A percentile compares a stretch with the other conserved stretches of the same genome.
These are phyloP conservation scores for Zygaena filipendulae DNA, from an alignment of 2,888 invertebrate species.

Conservation along the genomic window DNA sequence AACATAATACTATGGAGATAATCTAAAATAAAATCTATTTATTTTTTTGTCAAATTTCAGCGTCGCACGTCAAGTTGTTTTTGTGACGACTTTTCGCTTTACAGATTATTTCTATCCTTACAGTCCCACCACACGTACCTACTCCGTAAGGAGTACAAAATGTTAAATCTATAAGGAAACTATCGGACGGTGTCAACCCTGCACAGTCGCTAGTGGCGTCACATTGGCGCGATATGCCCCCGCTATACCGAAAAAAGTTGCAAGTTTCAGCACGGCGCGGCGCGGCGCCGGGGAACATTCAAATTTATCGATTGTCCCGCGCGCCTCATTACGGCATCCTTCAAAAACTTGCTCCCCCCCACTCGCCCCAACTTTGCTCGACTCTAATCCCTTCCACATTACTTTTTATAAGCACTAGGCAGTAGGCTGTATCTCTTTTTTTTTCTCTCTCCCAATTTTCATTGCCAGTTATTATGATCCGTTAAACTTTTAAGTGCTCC, in stretches of 20 bases:
- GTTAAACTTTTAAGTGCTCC: constrained; percentile 66
- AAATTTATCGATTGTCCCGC: constrained; percentile 68
- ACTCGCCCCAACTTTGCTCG: constrained; percentile 57
- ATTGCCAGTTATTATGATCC: constrained; percentile 63
- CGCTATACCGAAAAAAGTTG: constrained; percentile 63
- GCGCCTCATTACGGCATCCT: constrained; percentile 63
- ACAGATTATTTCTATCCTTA: no score
- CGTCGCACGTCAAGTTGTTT: no score
- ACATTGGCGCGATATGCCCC: constrained; percentile 45
- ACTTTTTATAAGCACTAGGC: constrained; percentile 50
- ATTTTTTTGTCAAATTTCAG: no score
- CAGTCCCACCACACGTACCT: no score
- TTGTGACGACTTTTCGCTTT: no score
- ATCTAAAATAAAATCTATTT: no score
- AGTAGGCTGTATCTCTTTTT: constrained; percentile 46
- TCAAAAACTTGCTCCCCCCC: constrained; percentile 62
- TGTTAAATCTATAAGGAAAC: no score
- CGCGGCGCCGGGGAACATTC: constrained; percentile 64
- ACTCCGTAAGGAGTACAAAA: no score
- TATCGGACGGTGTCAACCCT: constrained; percentile 17
- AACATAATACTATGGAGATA: no score
- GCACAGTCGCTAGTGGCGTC: constrained; percentile 54
- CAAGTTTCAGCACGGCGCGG: constrained; percentile 64
- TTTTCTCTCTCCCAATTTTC: no score
- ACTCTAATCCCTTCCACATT: constrained; percentile 66